Conservation (phyloP, 2,113 vertebrate species). For the Zosterops japonicus region DNA sequence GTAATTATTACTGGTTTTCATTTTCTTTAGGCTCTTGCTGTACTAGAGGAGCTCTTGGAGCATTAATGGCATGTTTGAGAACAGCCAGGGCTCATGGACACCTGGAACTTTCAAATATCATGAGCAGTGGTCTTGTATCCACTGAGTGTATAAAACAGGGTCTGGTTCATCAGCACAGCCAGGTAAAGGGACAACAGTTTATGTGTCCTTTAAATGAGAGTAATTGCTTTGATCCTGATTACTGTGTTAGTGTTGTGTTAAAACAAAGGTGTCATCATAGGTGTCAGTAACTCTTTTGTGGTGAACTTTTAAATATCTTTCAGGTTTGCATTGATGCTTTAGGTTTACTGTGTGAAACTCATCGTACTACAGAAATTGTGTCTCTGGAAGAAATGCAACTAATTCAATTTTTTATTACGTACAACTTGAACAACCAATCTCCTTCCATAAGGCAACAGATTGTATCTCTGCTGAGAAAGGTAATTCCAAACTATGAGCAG, state of each 20-base stretch:
- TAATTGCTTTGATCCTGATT: background rate
- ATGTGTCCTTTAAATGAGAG: background rate
- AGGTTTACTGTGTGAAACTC: slow-evolving; percentile 91
- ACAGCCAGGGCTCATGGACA: slow-evolving; percentile 89
- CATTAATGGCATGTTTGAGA: slow-evolving; percentile 91
- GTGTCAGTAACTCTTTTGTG: background rate
- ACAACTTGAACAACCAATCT: slow-evolving; percentile 89
- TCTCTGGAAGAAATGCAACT: slow-evolving; percentile 86
- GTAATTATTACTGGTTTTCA: background rate
- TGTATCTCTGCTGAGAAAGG: slow-evolving; percentile 90
- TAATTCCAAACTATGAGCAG: slow-evolving; percentile 37
- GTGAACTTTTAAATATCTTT: background rate
- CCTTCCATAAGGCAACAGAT: slow-evolving; percentile 88
- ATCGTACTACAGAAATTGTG: slow-evolving; percentile 88
- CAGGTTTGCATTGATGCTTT: slow-evolving; percentile 93
- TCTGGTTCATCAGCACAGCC: slow-evolving; percentile 89
- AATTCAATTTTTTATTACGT: slow-evolving; percentile 82
- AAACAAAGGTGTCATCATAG: background rate
- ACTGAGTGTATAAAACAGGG: slow-evolving; percentile 81
- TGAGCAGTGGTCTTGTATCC: slow-evolving; percentile 82
- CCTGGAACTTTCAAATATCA: slow-evolving; percentile 70
- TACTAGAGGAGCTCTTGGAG: slow-evolving; percentile 85
- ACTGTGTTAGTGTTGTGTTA: background rate
- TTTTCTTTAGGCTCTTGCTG: slow-evolving; percentile 66
- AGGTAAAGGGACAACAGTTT: slow-evolving; percentile 72